These are phyloP conservation scores for Dicyrtomina minuta DNA, from an alignment of 2,888 invertebrate species.

Conservation along the genomic window DNA sequence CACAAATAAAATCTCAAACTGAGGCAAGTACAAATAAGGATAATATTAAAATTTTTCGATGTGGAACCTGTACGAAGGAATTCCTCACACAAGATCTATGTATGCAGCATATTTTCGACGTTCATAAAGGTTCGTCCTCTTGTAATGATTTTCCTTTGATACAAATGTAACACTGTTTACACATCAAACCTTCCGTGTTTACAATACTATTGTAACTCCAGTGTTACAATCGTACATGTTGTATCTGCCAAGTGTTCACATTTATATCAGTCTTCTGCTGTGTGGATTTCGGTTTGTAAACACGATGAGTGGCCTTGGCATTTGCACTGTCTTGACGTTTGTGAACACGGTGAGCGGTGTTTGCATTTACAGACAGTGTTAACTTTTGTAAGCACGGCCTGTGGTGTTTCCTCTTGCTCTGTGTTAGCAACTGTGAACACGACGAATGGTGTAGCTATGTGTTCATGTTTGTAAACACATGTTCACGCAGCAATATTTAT, in stretches of 20 bases:
- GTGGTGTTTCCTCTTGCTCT: no score
- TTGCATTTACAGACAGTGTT: no score
- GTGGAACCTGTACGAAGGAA: conserved; percentile 18
- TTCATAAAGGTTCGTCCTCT: conserved; percentile 9
- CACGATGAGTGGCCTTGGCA: not conserved
- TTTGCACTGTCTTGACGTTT: no score
- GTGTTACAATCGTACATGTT: no score
- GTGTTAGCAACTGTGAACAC: no score
- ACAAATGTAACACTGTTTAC: not conserved
- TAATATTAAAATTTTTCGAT: conserved; percentile 17
- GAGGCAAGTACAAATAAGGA: conserved; percentile 3
- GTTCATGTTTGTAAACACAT: not conserved
- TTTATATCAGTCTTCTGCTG: not conserved
- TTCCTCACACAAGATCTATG: not conserved
- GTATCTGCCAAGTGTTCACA: not conserved
- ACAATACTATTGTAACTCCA: not conserved
- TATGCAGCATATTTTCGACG: conserved; percentile 16
- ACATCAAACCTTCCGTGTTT: not conserved
- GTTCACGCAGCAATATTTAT: not conserved
- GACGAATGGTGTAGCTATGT: not conserved
- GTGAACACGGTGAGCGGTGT: no score
- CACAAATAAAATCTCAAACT: not conserved
- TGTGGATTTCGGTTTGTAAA: no score
- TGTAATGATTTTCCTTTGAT: not conserved
- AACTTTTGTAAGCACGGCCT: no score